Evolutionary conservation across 2,113 vertebrate genomes (phyloP).

Genomic region (Odocoileus virginianus): DNA sequence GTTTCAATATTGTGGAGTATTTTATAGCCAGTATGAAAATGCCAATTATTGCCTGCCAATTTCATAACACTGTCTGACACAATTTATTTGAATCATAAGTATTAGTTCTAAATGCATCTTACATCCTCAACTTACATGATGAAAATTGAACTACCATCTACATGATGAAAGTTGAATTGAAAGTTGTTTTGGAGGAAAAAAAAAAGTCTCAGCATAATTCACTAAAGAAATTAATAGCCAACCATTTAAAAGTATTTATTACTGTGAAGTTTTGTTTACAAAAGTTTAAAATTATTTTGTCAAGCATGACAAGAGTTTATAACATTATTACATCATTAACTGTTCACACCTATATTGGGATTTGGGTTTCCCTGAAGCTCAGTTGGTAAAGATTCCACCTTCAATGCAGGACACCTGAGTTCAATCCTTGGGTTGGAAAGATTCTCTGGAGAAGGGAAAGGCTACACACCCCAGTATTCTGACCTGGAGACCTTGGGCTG

Average conservation of each 20-base stretch:
- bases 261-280: not conserved
- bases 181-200: not conserved
- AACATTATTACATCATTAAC: not conserved
- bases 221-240: not conserved
- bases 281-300: not conserved
- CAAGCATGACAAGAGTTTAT: not conserved
- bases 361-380: not conserved
- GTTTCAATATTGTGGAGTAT: not conserved
- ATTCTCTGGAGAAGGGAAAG: not conserved
- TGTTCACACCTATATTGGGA: not conserved
- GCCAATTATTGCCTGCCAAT: not conserved
- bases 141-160: not conserved
- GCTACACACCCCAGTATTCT: not conserved
- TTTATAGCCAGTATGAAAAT: not conserved
- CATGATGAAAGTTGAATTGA: not conserved
- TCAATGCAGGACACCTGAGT: not conserved
- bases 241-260: not conserved
- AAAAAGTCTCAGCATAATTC: not conserved
- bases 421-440: not conserved
- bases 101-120: not conserved
- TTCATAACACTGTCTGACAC: not conserved
- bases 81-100: not conserved
- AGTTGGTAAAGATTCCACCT: not conserved
- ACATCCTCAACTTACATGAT: not conserved
- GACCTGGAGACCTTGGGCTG: not conserved